Evolutionary conservation across 2,113 vertebrate genomes (phyloP).

Genomic region (Heterotilapia buettikoferi): DNA sequence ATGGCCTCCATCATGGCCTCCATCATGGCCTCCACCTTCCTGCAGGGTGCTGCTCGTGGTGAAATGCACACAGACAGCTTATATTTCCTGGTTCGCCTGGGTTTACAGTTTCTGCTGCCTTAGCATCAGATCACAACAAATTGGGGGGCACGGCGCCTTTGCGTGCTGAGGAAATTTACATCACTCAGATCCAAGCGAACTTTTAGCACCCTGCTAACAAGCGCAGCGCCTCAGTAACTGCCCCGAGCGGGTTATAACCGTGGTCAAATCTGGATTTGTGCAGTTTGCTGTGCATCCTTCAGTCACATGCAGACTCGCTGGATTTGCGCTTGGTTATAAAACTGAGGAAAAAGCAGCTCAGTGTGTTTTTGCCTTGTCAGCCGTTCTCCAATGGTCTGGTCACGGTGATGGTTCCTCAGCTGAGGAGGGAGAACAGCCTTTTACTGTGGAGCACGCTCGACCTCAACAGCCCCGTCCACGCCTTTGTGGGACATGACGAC

Average conservation of each 20-base stretch:
- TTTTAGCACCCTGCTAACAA: background rate
- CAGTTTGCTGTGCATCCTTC: background rate
- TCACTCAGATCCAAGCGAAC: background rate
- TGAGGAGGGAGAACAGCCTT: constrained; percentile 92
- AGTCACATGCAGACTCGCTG: background rate
- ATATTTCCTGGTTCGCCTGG: background rate
- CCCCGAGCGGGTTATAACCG: accelerated
- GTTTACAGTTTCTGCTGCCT: accelerated
- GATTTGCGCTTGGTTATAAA: background rate
- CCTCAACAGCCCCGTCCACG: constrained; percentile 91
- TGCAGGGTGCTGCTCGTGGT: background rate
- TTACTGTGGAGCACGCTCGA: constrained; percentile 92
- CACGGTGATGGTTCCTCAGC: constrained; percentile 97
- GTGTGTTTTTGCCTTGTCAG: constrained; percentile 49
- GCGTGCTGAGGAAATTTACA: accelerated
- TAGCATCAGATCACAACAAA: background rate
- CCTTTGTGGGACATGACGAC: constrained; percentile 94
- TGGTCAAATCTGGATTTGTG: background rate
- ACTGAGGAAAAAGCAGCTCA: background rate
- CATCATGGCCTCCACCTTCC: background rate
- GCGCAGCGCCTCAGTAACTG: background rate
- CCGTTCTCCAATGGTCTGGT: constrained; percentile 94
- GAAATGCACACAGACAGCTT: background rate
- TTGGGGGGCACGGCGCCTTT: background rate
- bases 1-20: background rate